A percentile compares a stretch with the other conserved stretches of the same genome.
Evolutionary conservation across 2,797 vertebrate species (phyloP).

Genomic region (Hippopotamyrus pictus): DNA sequence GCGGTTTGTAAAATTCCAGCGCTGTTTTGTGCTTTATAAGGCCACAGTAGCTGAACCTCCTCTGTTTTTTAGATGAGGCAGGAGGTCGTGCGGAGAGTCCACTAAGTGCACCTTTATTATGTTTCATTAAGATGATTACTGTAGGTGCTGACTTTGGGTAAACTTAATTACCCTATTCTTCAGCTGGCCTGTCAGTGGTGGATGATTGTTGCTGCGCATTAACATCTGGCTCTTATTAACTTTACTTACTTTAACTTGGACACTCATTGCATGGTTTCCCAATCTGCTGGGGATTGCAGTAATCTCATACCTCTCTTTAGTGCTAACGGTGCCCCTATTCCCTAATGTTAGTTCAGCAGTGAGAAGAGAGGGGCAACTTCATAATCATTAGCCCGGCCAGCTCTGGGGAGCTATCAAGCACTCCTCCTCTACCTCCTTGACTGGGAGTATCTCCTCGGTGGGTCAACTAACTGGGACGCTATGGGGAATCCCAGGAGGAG

Average conservation of each 20-base stretch:
- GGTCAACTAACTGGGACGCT: slow-evolving; percentile 6
- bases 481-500: background rate
- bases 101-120: background rate
- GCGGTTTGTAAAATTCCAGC: background rate
- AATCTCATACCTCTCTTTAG: background rate
- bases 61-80: background rate
- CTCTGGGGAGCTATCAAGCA: background rate
- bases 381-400: background rate
- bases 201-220: background rate
- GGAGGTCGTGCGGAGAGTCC: background rate
- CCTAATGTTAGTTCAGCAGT: background rate
- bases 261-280: background rate
- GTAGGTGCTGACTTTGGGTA: slow-evolving; percentile 6
- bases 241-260: slow-evolving; percentile 7
- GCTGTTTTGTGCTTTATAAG: background rate
- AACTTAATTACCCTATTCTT: background rate
- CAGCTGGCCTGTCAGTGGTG: background rate
- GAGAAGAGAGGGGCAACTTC: slow-evolving; percentile 7
- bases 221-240: slow-evolving; percentile 15
- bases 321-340: background rate
- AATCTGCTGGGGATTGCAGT: background rate
- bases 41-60: background rate
- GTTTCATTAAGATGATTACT: slow-evolving; percentile 8
- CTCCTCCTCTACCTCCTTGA: background rate
- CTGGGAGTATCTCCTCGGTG: background rate